Evolutionary conservation across 2,113 vertebrate species (phyloP).

Genomic region (Origma solitaria): DNA sequence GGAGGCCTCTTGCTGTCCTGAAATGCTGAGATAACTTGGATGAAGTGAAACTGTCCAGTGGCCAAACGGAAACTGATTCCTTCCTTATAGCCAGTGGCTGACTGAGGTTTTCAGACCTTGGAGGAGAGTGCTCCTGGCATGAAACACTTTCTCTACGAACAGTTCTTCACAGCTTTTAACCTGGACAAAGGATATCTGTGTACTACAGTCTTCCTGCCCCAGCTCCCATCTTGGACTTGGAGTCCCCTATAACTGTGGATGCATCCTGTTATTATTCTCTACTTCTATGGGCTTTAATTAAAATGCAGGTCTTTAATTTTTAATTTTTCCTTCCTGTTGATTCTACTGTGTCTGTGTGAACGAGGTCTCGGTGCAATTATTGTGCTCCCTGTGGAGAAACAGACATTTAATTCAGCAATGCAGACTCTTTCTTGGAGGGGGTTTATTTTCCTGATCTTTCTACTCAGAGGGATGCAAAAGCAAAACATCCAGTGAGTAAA

Average conservation of each 20-base stretch:
- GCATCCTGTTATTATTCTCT: not conserved
- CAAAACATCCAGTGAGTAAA: not conserved
- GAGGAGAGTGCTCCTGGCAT: not conserved
- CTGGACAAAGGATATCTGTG: not conserved
- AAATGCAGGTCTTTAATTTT: slow-evolving; percentile 57
- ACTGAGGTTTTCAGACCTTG: not conserved
- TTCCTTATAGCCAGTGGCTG: not conserved
- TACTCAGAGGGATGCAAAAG: not conserved
- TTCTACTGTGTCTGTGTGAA: not conserved
- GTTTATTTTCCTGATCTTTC: slow-evolving; percentile 33
- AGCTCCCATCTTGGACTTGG: not conserved
- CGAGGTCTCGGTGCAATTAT: slow-evolving; percentile 11
- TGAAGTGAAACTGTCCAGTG: not conserved
- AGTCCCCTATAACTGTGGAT: not conserved
- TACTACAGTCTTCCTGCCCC: not conserved
- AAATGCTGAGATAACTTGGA: not conserved
- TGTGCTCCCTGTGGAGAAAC: slow-evolving; percentile 28
- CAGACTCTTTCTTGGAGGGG: not conserved
- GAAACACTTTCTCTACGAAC: not conserved
- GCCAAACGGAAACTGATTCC: not conserved
- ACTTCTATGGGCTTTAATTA: slow-evolving; percentile 37
- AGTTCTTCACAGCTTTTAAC: not conserved
- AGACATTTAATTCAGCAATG: slow-evolving; percentile 19
- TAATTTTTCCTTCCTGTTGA: slow-evolving; percentile 55
- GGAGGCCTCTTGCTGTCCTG: not conserved